Percentiles rank a stretch among this genome's conserved stretches.
phyloP scores from a whole-genome alignment of 2,888 invertebrate genomes.

The Lithophane semibrunnea region DNA sequence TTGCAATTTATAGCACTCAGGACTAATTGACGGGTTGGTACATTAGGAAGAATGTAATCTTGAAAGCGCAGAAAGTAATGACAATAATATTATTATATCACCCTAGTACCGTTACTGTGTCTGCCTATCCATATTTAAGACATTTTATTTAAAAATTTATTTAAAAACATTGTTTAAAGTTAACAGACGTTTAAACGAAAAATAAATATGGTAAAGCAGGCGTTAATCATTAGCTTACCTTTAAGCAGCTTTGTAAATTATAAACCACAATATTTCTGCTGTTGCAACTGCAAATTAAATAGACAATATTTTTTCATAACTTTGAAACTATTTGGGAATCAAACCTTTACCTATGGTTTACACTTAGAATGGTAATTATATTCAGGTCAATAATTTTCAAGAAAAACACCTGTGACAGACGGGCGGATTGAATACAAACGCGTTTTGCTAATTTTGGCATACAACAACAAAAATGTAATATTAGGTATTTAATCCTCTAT shows the following conservation, averaged over 20 bases:
- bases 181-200: not conserved
- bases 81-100: slow-evolving; percentile 34
- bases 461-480: not conserved
- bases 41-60: slow-evolving; percentile 45
- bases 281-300: too few species aligned
- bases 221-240: not conserved
- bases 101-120: slow-evolving; percentile 7
- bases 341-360: not conserved
- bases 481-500: not conserved
- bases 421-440: not conserved
- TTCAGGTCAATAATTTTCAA: not conserved
- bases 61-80: slow-evolving; percentile 21
- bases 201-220: too few species aligned
- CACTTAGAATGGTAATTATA: not conserved
- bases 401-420: not conserved
- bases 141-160: too few species aligned
- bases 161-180: not conserved
- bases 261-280: not conserved
- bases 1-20: slow-evolving; percentile 43
- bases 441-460: not conserved
- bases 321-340: not conserved
- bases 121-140: not conserved
- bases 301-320: not conserved
- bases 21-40: slow-evolving; percentile 39
- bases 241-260: too few species aligned